These are phyloP conservation scores for Lepidochrysops patricia DNA, from an alignment of 2,888 invertebrate genomes.

Conservation along the genomic window DNA sequence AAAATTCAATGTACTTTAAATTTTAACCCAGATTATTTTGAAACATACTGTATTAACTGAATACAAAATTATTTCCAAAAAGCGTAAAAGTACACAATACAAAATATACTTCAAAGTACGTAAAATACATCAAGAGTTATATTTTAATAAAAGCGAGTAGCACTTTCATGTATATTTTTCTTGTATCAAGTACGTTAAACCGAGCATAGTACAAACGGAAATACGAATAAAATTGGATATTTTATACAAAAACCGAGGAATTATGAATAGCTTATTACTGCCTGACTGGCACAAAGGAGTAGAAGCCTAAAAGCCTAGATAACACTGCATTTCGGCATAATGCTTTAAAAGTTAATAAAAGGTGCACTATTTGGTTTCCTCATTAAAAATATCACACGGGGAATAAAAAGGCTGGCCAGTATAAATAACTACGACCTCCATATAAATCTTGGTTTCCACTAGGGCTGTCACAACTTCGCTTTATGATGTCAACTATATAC, in stretches of 20 bases:
- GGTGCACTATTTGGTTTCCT: constrained; percentile 61
- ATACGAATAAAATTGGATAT: constrained; percentile 9
- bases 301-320: constrained; percentile 19
- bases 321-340: constrained; percentile 40
- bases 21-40: background rate
- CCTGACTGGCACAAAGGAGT: background rate
- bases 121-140: background rate
- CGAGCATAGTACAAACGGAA: background rate
- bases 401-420: constrained; percentile 62
- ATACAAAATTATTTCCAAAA: background rate
- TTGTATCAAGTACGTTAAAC: background rate
- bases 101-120: background rate
- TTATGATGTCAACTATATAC: background rate
- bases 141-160: background rate
- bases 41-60: background rate
- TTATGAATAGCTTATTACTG: constrained; percentile 1
- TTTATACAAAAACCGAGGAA: background rate
- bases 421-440: constrained; percentile 62
- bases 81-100: background rate
- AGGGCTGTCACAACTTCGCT: constrained; percentile 40
- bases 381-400: constrained; percentile 71
- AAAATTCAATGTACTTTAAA: background rate
- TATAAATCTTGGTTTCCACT: constrained; percentile 66
- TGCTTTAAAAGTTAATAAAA: constrained; percentile 63
- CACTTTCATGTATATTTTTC: background rate